Conservation (phyloP, 2,888 invertebrate species). For the Cantharis rufa region DNA sequence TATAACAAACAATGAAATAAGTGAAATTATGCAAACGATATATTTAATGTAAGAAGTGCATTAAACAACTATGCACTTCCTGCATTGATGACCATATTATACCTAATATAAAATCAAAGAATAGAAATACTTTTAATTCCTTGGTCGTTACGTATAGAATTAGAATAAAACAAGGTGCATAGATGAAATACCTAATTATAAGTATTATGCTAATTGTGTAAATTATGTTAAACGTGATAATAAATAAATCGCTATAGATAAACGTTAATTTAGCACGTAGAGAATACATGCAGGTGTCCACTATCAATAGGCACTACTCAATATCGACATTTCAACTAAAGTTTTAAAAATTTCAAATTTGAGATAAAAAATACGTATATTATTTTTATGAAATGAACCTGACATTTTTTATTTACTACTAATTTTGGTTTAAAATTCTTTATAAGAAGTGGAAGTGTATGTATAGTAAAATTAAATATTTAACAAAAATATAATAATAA, state of each 20-base stretch:
- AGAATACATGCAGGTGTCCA: neutral
- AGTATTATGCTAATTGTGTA: neutral
- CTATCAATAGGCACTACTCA: neutral
- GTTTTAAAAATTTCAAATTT: neutral
- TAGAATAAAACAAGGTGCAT: neutral
- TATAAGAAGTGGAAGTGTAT: too few species aligned
- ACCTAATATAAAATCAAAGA: neutral
- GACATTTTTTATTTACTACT: too few species aligned
- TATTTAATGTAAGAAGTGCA: neutral
- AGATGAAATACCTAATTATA: neutral
- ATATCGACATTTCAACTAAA: neutral
- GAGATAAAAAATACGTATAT: too few species aligned
- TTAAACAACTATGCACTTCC: neutral
- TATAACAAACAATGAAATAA: constrained; percentile 17
- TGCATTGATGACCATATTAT: neutral
- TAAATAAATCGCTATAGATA: neutral
- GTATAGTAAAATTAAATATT: too few species aligned
- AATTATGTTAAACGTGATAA: neutral
- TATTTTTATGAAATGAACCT: too few species aligned
- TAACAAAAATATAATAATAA: too few species aligned
- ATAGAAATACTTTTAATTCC: neutral
- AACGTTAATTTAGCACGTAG: neutral
- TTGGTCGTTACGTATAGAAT: neutral
- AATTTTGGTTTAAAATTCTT: too few species aligned
- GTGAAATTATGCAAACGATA: constrained; percentile 3